Conservation (phyloP, 2,797 vertebrate genomes). For the Eremophila alpestris region DNA sequence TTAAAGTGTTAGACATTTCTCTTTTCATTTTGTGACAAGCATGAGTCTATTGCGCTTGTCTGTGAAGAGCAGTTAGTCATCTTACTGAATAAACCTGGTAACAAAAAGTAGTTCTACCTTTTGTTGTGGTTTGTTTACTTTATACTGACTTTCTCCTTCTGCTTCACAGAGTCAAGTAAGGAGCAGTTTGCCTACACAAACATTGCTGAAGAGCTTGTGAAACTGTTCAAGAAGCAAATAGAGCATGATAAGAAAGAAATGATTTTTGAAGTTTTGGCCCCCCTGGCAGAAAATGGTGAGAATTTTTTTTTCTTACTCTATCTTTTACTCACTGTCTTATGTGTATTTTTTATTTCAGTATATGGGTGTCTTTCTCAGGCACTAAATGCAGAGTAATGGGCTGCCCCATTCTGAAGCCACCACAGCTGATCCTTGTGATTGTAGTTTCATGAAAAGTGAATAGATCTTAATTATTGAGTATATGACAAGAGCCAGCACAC, state of each 20-base stretch:
- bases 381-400: background rate
- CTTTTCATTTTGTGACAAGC: constrained; percentile 39
- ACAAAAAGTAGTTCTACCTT: constrained; percentile 32
- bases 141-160: constrained; percentile 8
- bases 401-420: background rate
- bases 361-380: background rate
- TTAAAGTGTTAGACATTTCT: constrained; percentile 38
- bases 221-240: constrained; percentile 93
- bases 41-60: constrained; percentile 22
- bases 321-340: background rate
- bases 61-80: constrained; percentile 51
- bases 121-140: constrained; percentile 47
- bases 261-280: constrained; percentile 98
- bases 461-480: background rate
- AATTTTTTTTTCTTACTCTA: background rate
- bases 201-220: constrained; percentile 94
- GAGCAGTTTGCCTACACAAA: constrained; percentile 98
- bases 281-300: constrained; percentile 97
- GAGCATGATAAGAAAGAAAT: constrained; percentile 98
- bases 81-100: constrained; percentile 21
- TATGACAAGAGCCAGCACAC: background rate
- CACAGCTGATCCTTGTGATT: background rate
- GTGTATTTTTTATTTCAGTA: background rate
- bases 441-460: background rate
- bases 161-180: constrained; percentile 84